These are phyloP conservation scores for Phyllotis vaccarum DNA, from an alignment of 2,797 vertebrate species.

Conservation along the genomic window DNA sequence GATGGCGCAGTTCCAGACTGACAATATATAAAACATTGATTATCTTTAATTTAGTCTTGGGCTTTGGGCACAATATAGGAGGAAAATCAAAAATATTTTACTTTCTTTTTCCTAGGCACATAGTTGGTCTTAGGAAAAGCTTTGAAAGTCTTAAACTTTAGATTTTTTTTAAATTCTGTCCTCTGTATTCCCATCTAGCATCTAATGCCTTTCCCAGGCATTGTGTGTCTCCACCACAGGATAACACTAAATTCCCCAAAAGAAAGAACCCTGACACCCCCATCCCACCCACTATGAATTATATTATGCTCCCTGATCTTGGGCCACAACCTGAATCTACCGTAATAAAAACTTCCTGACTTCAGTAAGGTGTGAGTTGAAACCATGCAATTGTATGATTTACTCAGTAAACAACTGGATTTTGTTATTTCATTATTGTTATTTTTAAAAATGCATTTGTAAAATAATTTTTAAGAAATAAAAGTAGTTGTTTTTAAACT, in stretches of 20 bases:
- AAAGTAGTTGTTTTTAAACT: constrained; percentile 56
- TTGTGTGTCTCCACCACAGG: background rate
- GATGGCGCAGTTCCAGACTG: background rate
- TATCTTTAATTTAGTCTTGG: constrained; percentile 53
- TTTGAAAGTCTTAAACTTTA: constrained; percentile 47
- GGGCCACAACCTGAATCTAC: constrained; percentile 55
- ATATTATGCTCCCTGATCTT: constrained; percentile 45
- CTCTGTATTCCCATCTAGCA: constrained; percentile 18
- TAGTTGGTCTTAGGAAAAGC: background rate
- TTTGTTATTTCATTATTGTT: constrained; percentile 60
- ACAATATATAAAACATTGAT: constrained; percentile 44
- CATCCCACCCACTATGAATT: constrained; percentile 10
- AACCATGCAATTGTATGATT: constrained; percentile 63
- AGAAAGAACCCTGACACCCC: constrained; percentile 48
- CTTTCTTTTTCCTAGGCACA: background rate
- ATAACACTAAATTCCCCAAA: constrained; percentile 23
- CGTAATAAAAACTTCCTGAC: constrained; percentile 65
- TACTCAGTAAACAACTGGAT: constrained; percentile 40
- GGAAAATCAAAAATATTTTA: constrained; percentile 16
- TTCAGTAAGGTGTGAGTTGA: constrained; percentile 60
- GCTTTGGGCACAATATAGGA: background rate
- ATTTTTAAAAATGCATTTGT: constrained; percentile 53
- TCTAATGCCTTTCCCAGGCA: background rate
- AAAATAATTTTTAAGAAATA: constrained; percentile 65
- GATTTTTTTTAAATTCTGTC: constrained; percentile 24